Base-by-base conservation (phyloP, 2,888 invertebrate genomes). In the Cryptosula pallasiana region DNA sequence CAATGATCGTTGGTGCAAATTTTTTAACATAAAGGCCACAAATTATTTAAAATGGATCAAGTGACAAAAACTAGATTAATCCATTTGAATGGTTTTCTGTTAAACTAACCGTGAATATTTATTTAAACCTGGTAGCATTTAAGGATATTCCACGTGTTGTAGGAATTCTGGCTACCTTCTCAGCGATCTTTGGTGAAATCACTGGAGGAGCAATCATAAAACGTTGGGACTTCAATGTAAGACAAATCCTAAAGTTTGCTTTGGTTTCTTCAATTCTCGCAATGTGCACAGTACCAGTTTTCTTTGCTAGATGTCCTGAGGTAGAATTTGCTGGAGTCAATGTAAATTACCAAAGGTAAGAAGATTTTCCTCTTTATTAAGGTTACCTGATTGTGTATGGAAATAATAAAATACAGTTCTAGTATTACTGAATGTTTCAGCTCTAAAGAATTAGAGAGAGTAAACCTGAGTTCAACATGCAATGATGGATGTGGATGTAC, bases 401-500 rank as follows among this genome's bases (percentile, higher is more conserved):
- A n/a, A n/a, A n/a, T n/a, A n/a, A n/a, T n/a, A n/a, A n/a, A n/a
- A n/a, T n/a, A n/a, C n/a, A n/a, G n/a, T 45, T 45, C 20, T 45
- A 13, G 45, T 45, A 45, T 5, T 45, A 45, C 20, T 20, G 45
- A 45, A n/a, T n/a, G n/a, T n/a, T n/a, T n/a, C n/a, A n/a, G n/a
- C n/a, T n/a, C n/a, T n/a, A n/a, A n/a, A 45, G 45, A 45, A 45
- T 13, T 45, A 13, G 20, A 5, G 9, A 45, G 5, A 20, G 9
- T 20, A 45, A 32, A 77, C 71, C 80, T 80, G 73, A 79, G 75
- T 9, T 75, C 83, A 0, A 74, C 77, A 0, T 90, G 90, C 80
- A 90, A 90, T 81, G 73, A 76, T 0, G 86, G 87, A 70, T 90
- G 90, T 80, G 86, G 86, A 35, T 90, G 90, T 79, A 86, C 86